phyloP scores from a whole-genome alignment of 2,888 invertebrate genomes.

The Ommatoiulus sabulosus region DNA sequence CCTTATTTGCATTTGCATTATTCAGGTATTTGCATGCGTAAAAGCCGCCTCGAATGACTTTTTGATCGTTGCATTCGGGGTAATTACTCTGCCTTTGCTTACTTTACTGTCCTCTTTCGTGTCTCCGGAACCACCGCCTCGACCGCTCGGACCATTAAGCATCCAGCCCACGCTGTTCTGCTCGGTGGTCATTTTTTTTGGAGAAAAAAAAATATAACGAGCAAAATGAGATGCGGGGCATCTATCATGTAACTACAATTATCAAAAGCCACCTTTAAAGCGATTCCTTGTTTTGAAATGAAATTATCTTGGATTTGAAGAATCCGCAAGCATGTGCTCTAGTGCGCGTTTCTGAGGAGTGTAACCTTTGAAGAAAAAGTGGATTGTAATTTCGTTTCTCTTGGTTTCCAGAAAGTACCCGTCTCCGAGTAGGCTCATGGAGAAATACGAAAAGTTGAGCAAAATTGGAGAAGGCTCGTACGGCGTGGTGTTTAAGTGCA shows the following conservation, averaged over 20 bases:
- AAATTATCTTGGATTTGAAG: not conserved
- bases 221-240: not conserved
- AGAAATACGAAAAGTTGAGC: constrained; percentile 87
- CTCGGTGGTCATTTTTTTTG: not conserved
- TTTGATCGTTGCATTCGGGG: not conserved
- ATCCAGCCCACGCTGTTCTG: not conserved
- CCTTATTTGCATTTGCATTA: constrained; percentile 24
- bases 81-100: not conserved
- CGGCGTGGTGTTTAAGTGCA: constrained; percentile 96
- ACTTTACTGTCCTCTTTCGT: not conserved
- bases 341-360: not conserved
- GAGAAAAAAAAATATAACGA: not conserved
- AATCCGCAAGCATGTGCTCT: not conserved
- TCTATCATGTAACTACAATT: not conserved
- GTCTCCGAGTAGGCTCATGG: constrained; percentile 58
- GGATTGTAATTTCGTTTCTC: not conserved
- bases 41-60: not conserved
- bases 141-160: not conserved
- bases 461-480: constrained; percentile 96
- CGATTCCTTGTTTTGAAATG: no score
- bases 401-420: constrained; percentile 59
- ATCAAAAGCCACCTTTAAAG: not conserved
- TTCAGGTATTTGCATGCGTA: not conserved
- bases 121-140: not conserved
- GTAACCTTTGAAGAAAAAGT: not conserved